These are phyloP conservation scores for Phalanger gymnotis DNA, from an alignment of 2,797 vertebrate genomes.

Conservation along the genomic window DNA sequence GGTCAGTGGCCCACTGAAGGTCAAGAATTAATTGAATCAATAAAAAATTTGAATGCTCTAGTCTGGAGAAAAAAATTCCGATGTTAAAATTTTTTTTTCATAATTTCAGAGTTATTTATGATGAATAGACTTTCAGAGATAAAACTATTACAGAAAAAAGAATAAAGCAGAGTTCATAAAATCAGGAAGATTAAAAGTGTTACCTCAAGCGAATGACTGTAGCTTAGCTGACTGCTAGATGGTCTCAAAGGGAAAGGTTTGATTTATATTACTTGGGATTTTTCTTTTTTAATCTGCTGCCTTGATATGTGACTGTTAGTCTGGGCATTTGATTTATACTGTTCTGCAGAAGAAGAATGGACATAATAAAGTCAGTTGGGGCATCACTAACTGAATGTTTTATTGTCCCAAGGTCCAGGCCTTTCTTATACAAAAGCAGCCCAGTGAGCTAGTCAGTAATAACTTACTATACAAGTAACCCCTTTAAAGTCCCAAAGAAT, in stretches of 20 bases:
- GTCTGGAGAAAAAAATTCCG: neutral
- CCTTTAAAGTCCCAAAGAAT: neutral
- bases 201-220: neutral
- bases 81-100: neutral
- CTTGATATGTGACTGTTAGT: constrained; percentile 35
- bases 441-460: neutral
- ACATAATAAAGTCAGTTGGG: constrained; percentile 37
- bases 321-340: constrained; percentile 50
- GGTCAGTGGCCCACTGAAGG: neutral
- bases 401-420: neutral
- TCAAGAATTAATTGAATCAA: neutral
- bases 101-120: neutral
- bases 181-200: constrained; percentile 10
- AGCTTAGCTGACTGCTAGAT: neutral
- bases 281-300: constrained; percentile 28
- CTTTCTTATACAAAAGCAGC: neutral
- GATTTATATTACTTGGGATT: constrained; percentile 41
- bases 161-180: constrained; percentile 28
- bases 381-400: neutral
- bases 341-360: constrained; percentile 37
- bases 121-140: constrained; percentile 25
- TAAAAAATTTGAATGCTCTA: neutral
- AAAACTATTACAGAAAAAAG: constrained; percentile 14
- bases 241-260: constrained; percentile 9
- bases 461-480: neutral